Conservation (phyloP, 2,113 vertebrate genomes). For the Lichenostomus cassidix region DNA sequence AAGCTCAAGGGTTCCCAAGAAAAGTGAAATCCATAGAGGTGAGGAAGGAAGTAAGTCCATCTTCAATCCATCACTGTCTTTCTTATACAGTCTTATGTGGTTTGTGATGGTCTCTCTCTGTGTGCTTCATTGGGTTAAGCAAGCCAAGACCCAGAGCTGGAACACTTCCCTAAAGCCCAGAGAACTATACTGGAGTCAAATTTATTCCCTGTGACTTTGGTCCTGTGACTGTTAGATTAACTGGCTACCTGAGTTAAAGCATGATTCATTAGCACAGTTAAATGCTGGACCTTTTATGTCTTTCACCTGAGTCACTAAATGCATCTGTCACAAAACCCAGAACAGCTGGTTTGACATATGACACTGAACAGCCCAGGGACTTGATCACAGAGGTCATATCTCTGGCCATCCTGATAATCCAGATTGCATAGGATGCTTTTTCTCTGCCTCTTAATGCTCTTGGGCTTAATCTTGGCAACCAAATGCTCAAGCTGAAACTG, state of each 20-base stretch:
- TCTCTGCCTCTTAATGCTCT: not conserved
- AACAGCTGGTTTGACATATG: not conserved
- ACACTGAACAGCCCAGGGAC: not conserved
- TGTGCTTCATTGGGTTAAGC: not conserved
- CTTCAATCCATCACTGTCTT: not conserved
- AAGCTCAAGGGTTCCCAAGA: not conserved
- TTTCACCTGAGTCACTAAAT: not conserved
- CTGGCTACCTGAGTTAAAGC: not conserved
- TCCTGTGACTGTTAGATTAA: not conserved
- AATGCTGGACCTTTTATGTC: not conserved
- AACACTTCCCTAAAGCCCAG: not conserved
- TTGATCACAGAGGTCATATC: accelerated
- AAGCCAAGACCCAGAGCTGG: not conserved
- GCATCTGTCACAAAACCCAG: not conserved
- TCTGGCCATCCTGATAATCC: not conserved
- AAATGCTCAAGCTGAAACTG: not conserved
- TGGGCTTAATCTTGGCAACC: not conserved
- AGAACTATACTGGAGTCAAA: not conserved
- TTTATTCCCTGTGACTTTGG: not conserved
- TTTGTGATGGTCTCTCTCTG: not conserved
- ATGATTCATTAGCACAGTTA: not conserved
- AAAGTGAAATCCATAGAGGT: not conserved
- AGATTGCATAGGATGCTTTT: not conserved
- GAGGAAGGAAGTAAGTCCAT: not conserved
- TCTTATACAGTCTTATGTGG: not conserved